Percentiles rank a stretch among this genome's conserved stretches.
These are phyloP conservation scores for Zosterops borbonicus DNA, from an alignment of 2,113 vertebrate genomes.

Conservation along the genomic window DNA sequence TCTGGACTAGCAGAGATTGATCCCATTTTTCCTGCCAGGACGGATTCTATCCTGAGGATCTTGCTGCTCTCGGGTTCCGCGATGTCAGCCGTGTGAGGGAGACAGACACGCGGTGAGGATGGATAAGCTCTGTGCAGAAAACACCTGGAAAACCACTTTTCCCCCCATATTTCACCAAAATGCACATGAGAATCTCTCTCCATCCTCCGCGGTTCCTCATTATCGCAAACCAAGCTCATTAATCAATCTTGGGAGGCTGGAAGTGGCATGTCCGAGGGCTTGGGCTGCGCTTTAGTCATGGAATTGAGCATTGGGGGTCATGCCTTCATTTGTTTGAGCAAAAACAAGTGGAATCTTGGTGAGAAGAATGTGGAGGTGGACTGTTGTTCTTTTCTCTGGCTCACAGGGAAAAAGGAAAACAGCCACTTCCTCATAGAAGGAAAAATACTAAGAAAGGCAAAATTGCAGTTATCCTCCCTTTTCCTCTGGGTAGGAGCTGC, in stretches of 20 bases:
- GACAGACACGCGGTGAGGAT: constrained; percentile 69
- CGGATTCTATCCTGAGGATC: constrained; percentile 51
- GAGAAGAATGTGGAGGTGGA: neutral
- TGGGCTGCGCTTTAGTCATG: neutral
- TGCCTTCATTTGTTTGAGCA: neutral
- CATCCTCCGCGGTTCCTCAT: rapidly evolving
- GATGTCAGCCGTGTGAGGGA: constrained; percentile 65
- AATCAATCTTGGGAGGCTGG: neutral
- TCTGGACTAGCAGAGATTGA: rapidly evolving
- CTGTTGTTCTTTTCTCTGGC: neutral
- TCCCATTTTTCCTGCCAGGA: neutral
- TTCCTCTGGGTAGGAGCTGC: neutral
- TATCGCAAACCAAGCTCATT: rapidly evolving
- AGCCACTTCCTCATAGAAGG: neutral
- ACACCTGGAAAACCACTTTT: rapidly evolving
- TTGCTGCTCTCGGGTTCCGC: constrained; percentile 54
- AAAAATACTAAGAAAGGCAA: neutral
- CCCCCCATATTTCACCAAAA: rapidly evolving
- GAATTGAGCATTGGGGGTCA: neutral
- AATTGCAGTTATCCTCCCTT: neutral
- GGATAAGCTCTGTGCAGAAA: neutral
- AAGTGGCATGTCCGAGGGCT: neutral
- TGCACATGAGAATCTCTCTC: neutral
- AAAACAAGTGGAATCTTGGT: neutral
- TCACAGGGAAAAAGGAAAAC: neutral